Evolutionary conservation across 92 coral and sea anemone genomes (phyloP).

Genomic region (Chrysogorgia sp.): DNA sequence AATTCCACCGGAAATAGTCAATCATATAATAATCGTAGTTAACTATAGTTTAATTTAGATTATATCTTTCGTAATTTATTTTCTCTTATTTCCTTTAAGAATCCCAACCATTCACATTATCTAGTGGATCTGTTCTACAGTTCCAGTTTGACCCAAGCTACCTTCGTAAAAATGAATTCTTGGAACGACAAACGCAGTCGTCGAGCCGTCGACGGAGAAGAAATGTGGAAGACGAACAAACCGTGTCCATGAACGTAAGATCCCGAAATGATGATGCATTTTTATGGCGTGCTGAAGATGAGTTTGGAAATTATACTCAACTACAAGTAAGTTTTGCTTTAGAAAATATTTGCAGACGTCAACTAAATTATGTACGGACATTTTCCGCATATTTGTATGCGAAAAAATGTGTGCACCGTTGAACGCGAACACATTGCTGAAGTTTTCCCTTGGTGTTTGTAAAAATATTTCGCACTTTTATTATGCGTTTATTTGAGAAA

Average conservation of each 20-base stretch:
- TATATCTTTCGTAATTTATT: too few relatives aligned
- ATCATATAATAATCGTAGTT: too few relatives aligned
- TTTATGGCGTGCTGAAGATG: conserved; percentile 35
- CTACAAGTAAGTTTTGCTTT: conserved; percentile 11
- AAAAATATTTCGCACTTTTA: too few relatives aligned
- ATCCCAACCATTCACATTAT: conserved; percentile 72
- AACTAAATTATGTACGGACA: too few relatives aligned
- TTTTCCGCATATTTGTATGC: too few relatives aligned
- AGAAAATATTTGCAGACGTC: background rate
- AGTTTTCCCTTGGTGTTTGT: too few relatives aligned
- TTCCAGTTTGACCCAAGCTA: conserved; percentile 80
- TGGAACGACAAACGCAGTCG: conserved; percentile 45
- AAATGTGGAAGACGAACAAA: conserved; percentile 52
- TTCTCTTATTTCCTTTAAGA: conserved; percentile 36
- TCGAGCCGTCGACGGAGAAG: conserved; percentile 64
- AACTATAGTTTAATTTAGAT: background rate
- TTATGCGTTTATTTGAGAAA: too few relatives aligned
- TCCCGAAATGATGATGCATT: conserved; percentile 20
- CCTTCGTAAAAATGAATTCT: conserved; percentile 76
- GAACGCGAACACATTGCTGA: too few relatives aligned
- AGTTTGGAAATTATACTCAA: conserved; percentile 28
- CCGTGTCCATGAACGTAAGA: conserved; percentile 18
- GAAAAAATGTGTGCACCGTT: too few relatives aligned
- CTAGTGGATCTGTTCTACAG: conserved; percentile 68
- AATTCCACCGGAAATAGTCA: too few relatives aligned